Evolutionary conservation across 2,113 vertebrate genomes (phyloP).

Genomic region (Scomber japonicus): DNA sequence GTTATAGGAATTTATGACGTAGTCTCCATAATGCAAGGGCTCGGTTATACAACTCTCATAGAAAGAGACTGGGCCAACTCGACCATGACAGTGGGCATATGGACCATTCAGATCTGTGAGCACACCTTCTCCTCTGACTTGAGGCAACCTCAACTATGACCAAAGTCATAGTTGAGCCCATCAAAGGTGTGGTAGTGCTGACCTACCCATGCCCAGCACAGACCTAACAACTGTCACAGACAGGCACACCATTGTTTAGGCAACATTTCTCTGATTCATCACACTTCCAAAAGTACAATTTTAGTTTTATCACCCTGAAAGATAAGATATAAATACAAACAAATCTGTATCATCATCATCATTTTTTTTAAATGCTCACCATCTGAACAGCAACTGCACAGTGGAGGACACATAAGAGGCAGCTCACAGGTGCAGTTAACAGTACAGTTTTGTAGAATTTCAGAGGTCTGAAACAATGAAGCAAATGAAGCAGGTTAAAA

Average conservation of each 20-base stretch:
- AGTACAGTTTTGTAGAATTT: conserved; percentile 50
- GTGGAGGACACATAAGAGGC: conserved; percentile 33
- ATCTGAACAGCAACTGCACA: conserved; percentile 40
- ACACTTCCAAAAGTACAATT: not conserved
- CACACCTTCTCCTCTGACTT: not conserved
- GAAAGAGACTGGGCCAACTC: conserved; percentile 47
- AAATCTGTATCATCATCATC: not conserved
- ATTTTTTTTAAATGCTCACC: conserved; percentile 14
- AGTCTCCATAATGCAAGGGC: conserved; percentile 32
- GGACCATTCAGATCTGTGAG: conserved; percentile 13
- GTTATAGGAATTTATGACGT: conserved; percentile 17
- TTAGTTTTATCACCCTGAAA: not conserved
- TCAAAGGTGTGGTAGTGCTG: conserved; percentile 72
- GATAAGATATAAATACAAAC: not conserved
- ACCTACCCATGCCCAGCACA: conserved; percentile 61
- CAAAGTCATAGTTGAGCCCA: conserved; percentile 49
- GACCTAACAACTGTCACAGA: conserved; percentile 16
- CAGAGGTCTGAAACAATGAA: conserved; percentile 31
- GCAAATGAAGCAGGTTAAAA: not conserved
- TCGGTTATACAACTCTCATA: conserved; percentile 50
- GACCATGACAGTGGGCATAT: not conserved
- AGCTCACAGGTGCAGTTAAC: conserved; percentile 57
- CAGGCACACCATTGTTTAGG: not conserved
- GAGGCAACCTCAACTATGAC: not conserved
- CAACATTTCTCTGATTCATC: conserved; percentile 25